A percentile compares a stretch with the other conserved stretches of the same genome.
phyloP scores from a whole-genome alignment of 2,888 invertebrate genomes.

The Drosophila gaucha region DNA sequence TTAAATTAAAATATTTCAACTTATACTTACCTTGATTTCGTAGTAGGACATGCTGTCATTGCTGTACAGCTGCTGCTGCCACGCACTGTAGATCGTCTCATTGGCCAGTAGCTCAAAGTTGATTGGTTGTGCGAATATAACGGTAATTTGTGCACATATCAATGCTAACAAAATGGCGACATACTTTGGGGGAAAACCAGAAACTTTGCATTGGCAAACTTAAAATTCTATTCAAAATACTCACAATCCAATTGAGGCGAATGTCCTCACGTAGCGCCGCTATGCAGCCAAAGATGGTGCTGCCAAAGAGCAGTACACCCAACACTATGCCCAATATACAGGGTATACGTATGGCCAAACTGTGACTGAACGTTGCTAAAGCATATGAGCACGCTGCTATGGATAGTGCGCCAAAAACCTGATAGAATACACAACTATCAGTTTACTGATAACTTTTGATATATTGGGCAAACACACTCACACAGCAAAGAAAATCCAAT shows the following conservation, averaged over 20 bases:
- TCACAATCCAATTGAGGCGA: slow-evolving; percentile 73
- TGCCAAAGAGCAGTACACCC: slow-evolving; percentile 64
- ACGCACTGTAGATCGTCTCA: slow-evolving; percentile 70
- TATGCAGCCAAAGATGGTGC: slow-evolving; percentile 73
- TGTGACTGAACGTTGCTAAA: slow-evolving; percentile 58
- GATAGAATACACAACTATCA: not conserved
- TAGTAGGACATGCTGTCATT: slow-evolving; percentile 67
- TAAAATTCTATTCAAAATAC: slow-evolving; percentile 30
- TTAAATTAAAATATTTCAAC: not conserved
- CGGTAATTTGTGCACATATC: slow-evolving; percentile 69
- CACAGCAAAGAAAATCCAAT: slow-evolving; percentile 79
- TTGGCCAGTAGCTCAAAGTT: slow-evolving; percentile 68
- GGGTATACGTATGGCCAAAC: slow-evolving; percentile 70
- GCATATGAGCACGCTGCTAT: slow-evolving; percentile 73
- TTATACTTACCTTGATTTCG: slow-evolving; percentile 70
- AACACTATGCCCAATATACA: slow-evolving; percentile 75
- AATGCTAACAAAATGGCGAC: slow-evolving; percentile 65
- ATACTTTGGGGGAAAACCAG: slow-evolving; percentile 52
- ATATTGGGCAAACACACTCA: slow-evolving; percentile 51
- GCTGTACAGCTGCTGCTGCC: slow-evolving; percentile 64
- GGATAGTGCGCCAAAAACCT: slow-evolving; percentile 71
- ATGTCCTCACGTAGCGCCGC: slow-evolving; percentile 65
- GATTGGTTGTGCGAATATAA: slow-evolving; percentile 73
- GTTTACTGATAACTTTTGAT: slow-evolving; percentile 16
- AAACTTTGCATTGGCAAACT: not conserved